Conservation (phyloP, 2,113 vertebrate species). For the Nanorana parkeri region DNA sequence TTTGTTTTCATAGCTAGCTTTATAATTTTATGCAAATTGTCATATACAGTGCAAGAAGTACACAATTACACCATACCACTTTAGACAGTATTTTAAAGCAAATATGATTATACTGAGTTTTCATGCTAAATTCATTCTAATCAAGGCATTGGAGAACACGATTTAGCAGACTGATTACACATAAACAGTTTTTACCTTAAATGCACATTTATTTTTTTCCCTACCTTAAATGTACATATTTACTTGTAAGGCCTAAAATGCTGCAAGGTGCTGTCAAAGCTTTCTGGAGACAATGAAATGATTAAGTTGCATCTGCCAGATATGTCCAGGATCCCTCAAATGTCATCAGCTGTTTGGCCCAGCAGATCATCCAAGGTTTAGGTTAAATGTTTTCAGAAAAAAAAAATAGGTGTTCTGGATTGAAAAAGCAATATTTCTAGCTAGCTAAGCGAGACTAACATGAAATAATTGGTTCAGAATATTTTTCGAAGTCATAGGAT, state of each 20-base stretch:
- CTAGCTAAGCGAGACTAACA: slow-evolving; percentile 43
- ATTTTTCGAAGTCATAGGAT: slow-evolving; percentile 17
- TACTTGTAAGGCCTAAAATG: background rate
- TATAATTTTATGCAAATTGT: slow-evolving; percentile 26
- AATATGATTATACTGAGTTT: slow-evolving; percentile 10
- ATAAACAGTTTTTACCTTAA: background rate
- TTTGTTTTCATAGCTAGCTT: slow-evolving; percentile 20
- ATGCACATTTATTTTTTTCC: background rate
- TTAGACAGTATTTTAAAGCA: slow-evolving; percentile 8
- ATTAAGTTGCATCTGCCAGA: background rate
- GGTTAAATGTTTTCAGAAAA: slow-evolving; percentile 3
- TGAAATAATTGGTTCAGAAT: slow-evolving; percentile 48
- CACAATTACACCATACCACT: slow-evolving; percentile 11
- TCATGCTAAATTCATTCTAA: background rate
- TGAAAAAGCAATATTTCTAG: slow-evolving; percentile 25
- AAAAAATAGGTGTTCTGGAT: slow-evolving; percentile 15
- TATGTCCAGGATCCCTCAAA: background rate
- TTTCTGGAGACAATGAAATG: slow-evolving; percentile 8
- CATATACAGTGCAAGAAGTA: slow-evolving; percentile 7
- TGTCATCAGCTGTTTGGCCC: slow-evolving; percentile 12
- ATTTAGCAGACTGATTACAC: slow-evolving; percentile 1
- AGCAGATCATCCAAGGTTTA: slow-evolving; percentile 10
- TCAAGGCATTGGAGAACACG: slow-evolving; percentile 2
- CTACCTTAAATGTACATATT: background rate
- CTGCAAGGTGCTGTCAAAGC: slow-evolving; percentile 1